These are phyloP conservation scores for Tragelaphus buxtoni DNA, from an alignment of 2,113 vertebrate species.

Conservation along the genomic window DNA sequence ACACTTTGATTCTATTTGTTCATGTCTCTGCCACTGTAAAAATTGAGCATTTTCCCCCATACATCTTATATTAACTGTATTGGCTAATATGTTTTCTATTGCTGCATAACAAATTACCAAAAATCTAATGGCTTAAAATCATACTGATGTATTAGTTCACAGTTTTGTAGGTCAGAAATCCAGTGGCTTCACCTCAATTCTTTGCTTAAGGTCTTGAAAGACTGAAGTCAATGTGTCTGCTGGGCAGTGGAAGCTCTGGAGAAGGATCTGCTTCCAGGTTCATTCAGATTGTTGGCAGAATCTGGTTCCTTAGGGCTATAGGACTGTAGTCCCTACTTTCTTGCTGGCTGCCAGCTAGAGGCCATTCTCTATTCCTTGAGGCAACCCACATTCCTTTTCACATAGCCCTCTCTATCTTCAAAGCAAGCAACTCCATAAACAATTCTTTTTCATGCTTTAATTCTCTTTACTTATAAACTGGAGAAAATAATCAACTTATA, in stretches of 20 bases:
- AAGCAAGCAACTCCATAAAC: neutral
- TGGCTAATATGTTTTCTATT: neutral
- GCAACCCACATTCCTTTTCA: neutral
- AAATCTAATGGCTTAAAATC: neutral
- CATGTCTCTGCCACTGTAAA: neutral
- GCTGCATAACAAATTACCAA: neutral
- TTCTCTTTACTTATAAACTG: neutral
- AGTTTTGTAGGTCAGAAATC: neutral
- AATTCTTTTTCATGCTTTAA: neutral
- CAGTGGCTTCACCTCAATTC: neutral
- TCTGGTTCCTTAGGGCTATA: neutral
- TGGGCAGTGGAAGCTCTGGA: neutral
- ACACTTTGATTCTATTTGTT: neutral
- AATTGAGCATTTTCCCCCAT: neutral
- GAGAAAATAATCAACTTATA: neutral
- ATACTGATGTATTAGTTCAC: neutral
- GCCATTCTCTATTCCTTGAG: neutral
- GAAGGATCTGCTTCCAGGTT: neutral
- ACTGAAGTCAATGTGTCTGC: neutral
- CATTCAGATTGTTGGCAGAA: neutral
- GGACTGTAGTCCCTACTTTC: neutral
- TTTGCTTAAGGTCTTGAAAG: neutral
- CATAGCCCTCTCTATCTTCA: neutral
- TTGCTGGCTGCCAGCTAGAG: neutral
- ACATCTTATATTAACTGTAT: neutral